These are phyloP conservation scores for Microtus oregoni DNA, from an alignment of 2,113 vertebrate species.

Conservation along the genomic window DNA sequence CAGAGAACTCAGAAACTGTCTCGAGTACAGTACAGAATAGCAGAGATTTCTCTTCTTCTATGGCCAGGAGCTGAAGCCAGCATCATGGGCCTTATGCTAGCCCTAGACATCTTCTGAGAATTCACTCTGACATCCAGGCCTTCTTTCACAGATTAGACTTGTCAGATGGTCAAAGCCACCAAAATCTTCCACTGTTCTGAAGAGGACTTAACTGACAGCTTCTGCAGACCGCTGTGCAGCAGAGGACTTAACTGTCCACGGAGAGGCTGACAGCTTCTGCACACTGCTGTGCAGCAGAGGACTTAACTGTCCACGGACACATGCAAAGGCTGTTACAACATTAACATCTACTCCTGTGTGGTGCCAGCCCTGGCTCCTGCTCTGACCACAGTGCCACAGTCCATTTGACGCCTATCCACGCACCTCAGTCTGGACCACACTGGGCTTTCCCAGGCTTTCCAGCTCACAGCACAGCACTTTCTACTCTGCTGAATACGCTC, in stretches of 20 bases:
- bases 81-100: background rate
- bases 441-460: background rate
- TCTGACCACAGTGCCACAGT: background rate
- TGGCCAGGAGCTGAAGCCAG: background rate
- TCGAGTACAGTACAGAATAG: background rate
- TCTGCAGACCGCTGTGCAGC: background rate
- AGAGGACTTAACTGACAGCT: background rate
- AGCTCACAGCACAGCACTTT: background rate
- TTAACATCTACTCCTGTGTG: background rate
- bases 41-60: background rate
- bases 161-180: background rate
- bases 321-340: background rate
- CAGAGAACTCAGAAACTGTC: background rate
- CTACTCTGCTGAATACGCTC: background rate
- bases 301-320: background rate
- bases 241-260: background rate
- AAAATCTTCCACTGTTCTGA: background rate
- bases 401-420: background rate
- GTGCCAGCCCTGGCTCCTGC: background rate
- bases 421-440: background rate
- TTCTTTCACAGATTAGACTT: background rate
- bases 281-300: background rate
- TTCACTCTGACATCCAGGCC: conserved; percentile 20
- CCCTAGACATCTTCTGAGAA: background rate
- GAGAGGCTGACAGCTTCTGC: background rate